These are phyloP conservation scores for Ceratotherium simum DNA, from an alignment of 2,113 vertebrate genomes.

Conservation along the genomic window DNA sequence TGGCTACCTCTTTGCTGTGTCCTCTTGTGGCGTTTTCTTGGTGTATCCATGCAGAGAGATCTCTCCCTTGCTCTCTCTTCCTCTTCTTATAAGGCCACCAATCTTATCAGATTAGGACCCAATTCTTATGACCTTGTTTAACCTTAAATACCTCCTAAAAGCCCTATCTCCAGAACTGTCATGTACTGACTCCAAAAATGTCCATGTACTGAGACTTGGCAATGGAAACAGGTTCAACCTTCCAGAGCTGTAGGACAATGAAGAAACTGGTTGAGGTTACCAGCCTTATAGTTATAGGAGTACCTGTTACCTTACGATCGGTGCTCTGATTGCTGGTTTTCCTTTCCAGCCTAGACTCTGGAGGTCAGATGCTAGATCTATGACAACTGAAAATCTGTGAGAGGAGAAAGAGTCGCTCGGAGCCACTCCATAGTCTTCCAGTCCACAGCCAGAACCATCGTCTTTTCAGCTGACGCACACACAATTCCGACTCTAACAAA, in stretches of 20 bases:
- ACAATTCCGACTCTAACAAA: constrained; percentile 7
- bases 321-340: not conserved
- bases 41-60: not conserved
- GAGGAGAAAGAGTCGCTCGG: not conserved
- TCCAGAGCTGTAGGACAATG: not conserved
- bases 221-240: not conserved
- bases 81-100: not conserved
- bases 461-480: not conserved
- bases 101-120: not conserved
- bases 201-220: not conserved
- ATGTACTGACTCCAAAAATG: too few relatives aligned
- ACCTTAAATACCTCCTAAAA: not conserved
- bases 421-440: not conserved
- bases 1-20: not conserved
- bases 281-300: not conserved
- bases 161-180: not conserved
- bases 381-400: not conserved
- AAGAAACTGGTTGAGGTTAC: not conserved
- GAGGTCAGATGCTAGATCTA: not conserved
- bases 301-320: rapidly evolving
- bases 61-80: not conserved
- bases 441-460: not conserved
- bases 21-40: not conserved
- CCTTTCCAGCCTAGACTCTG: not conserved
- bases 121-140: not conserved